Conservation (phyloP, 30 jellyfish, hydroid and myxozoan genomes). For the Cassiopea andromeda region DNA sequence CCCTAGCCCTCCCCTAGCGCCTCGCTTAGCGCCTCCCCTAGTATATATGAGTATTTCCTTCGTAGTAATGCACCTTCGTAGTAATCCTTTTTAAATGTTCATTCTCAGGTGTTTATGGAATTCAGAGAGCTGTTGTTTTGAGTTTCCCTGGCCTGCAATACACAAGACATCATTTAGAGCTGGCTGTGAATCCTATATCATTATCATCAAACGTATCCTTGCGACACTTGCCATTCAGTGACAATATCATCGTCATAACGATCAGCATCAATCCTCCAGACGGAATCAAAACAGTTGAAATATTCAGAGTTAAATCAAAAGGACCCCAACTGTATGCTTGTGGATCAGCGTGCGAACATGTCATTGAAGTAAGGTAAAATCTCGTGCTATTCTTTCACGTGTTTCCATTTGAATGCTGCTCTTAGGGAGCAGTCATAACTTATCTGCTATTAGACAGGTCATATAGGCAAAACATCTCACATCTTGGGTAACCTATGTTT, state of each 20-base stretch:
- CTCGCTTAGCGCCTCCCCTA: too few species aligned
- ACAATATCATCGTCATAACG: slow-evolving; percentile 13
- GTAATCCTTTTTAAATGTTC: too few species aligned
- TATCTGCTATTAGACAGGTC: too few species aligned
- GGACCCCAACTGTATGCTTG: slow-evolving; percentile 83
- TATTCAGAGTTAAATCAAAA: slow-evolving; percentile 27
- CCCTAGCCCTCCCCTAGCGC: too few species aligned
- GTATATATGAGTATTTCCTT: too few species aligned
- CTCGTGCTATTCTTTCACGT: not conserved
- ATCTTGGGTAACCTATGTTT: too few species aligned
- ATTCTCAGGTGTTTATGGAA: slow-evolving; percentile 61
- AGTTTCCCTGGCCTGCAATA: slow-evolving; percentile 92
- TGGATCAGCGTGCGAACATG: slow-evolving; percentile 89
- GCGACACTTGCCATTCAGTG: slow-evolving; percentile 66
- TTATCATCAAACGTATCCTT: slow-evolving; percentile 88
- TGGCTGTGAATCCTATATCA: slow-evolving; percentile 89
- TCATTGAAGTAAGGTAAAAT: slow-evolving; percentile 67
- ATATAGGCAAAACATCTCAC: too few species aligned
- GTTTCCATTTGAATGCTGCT: not conserved
- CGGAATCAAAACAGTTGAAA: slow-evolving; percentile 49
- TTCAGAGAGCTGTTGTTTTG: slow-evolving; percentile 78
- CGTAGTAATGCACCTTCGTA: not conserved
- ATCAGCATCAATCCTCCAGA: slow-evolving; percentile 68
- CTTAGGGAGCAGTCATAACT: too few species aligned
- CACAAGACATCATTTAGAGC: slow-evolving; percentile 79